A percentile compares a stretch with the other conserved stretches of the same genome.
phyloP scores from a whole-genome alignment of 2,113 vertebrate species.

The Leptobrachium leishanense region DNA sequence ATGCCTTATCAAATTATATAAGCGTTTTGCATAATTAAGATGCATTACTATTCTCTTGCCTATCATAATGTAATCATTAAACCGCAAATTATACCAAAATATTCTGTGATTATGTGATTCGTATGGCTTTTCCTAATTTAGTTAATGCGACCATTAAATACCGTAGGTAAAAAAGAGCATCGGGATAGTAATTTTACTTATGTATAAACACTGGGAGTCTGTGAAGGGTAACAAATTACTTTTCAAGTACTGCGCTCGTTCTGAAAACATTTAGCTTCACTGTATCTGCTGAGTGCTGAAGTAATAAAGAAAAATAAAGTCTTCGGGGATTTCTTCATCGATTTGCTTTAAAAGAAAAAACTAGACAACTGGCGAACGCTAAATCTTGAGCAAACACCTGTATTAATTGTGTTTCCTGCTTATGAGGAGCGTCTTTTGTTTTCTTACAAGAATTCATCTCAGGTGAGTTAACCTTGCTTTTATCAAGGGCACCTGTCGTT shows the following conservation, averaged over 20 bases:
- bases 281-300: slow-evolving; percentile 59
- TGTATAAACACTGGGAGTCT: slow-evolving; percentile 50
- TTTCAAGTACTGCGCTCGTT: slow-evolving; percentile 54
- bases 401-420: slow-evolving; percentile 79
- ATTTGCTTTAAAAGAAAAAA: slow-evolving; percentile 50
- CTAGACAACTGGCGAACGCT: slow-evolving; percentile 61
- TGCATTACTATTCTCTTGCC: slow-evolving; percentile 40
- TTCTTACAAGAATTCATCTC: slow-evolving; percentile 74
- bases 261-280: slow-evolving; percentile 59
- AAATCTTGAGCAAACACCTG: slow-evolving; percentile 73
- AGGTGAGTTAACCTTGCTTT: slow-evolving; percentile 81
- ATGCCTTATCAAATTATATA: slow-evolving; percentile 43
- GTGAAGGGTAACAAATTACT: slow-evolving; percentile 47
- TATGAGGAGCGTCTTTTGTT: slow-evolving; percentile 72
- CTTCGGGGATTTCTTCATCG: slow-evolving; percentile 52
- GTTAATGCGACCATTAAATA: slow-evolving; percentile 47
- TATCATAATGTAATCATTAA: slow-evolving; percentile 49
- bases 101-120: slow-evolving; percentile 46
- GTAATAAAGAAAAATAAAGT: slow-evolving; percentile 58
- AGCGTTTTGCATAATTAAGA: slow-evolving; percentile 42
- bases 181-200: slow-evolving; percentile 49
- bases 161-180: slow-evolving; percentile 45
- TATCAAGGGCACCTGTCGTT: slow-evolving; percentile 77
- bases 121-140: slow-evolving; percentile 41
- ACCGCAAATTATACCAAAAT: slow-evolving; percentile 44